Evolutionary conservation across 30 jellyfish, hydroid and myxozoan genomes (phyloP), one percentile per base, ranked within the genome.

Genomic region (Nemopilema nomurai): DNA sequence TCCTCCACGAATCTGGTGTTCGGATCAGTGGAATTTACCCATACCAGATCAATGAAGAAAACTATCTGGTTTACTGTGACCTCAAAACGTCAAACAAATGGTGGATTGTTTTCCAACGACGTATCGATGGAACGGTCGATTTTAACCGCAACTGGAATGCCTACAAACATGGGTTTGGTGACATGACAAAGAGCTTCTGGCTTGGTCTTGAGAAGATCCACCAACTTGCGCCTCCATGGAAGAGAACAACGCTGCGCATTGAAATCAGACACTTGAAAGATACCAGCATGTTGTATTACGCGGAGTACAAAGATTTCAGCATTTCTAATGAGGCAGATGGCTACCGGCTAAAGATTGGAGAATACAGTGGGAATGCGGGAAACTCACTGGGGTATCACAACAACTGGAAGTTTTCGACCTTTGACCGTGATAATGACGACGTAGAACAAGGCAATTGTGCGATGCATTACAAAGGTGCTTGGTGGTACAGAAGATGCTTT

Each of bases 91-190:
- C 19, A 25, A 53, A 53, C 26, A 53, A 53, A 6, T 50, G 81
- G 17, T 71, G 81, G 81, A 71, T 71, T 8, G 81, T 71, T 4
- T 71, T 71, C 49, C 81, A 71, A 33, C 81, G 81, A 23, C 81
- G 81, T n/a, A 6, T 71, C 16, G 81, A 71, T 19, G 28, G 68
- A 13, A 23, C 81, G 17, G 81, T 23, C 24, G 7, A 13, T 16
- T 71, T 71, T 18, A 0, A 23, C 81, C 81, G 81, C 0, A 71
- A 29, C 1, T 71, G 81, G 81, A 26, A 29, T 23, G 27, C 25
- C 1, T 71, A 71, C 8, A 71, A 71, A 71, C 29, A 50, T 18
- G 81, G 81, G 18, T 71, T 71, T 71, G 81, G 81, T 19, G 52
- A 71, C 20, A 29, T 25, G 67, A 23, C 20, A 62, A 63, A 63